Conservation (phyloP, 2,797 vertebrate species). For the Artibeus jamaicensis region DNA sequence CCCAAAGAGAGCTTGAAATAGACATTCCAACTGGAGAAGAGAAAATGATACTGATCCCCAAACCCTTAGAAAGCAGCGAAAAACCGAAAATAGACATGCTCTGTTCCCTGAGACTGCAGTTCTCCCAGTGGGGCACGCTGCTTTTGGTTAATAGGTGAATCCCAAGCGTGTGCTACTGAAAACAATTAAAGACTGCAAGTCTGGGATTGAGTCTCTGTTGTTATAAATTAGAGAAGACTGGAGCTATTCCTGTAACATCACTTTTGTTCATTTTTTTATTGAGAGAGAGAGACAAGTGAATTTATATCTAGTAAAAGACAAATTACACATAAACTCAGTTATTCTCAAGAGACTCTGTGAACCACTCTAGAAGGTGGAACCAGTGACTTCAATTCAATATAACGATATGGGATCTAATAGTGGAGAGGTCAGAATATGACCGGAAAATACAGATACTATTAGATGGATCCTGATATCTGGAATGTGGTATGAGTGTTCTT, state of each 20-base stretch:
- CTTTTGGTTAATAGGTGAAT: not conserved
- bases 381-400: slow-evolving; percentile 18
- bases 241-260: not conserved
- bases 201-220: not conserved
- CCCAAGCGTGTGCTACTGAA: not conserved
- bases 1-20: not conserved
- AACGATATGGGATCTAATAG: not conserved
- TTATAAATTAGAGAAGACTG: slow-evolving; percentile 14
- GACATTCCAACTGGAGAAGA: not conserved
- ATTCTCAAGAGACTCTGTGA: not conserved
- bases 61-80: not conserved
- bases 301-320: not conserved
- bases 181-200: not conserved
- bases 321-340: not conserved
- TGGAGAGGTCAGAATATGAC: not conserved
- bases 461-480: not conserved
- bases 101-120: not conserved
- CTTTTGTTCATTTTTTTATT: slow-evolving; percentile 42
- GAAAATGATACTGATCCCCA: not conserved
- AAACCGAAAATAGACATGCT: not conserved
- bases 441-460: slow-evolving; percentile 10
- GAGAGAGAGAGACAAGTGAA: slow-evolving; percentile 18
- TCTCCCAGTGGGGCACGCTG: not conserved
- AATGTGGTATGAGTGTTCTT: not conserved
- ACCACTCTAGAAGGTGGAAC: not conserved